Evolutionary conservation across 1,140 invertebrate species (phyloP).

Genomic region (Teleopsis dalmanni): DNA sequence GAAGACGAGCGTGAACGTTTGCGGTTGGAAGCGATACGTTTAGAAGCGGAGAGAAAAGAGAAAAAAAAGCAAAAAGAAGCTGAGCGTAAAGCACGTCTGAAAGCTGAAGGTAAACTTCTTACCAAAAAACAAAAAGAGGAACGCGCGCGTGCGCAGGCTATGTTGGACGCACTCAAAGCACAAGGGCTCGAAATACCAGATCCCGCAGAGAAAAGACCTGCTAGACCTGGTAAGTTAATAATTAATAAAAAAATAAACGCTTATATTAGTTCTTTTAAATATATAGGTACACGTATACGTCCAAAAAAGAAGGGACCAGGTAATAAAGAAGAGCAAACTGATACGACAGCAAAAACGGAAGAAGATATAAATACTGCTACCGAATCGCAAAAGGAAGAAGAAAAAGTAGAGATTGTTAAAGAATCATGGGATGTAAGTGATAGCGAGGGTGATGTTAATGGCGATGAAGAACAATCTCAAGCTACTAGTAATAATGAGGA

Average conservation of each 20-base stretch:
- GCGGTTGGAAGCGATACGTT: conserved; percentile 63
- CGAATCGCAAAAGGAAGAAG: conserved; percentile 46
- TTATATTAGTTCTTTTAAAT: neutral
- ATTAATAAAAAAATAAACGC: neutral
- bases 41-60: conserved; percentile 83
- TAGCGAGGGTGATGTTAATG: conserved; percentile 56
- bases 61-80: conserved; percentile 93
- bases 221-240: conserved; percentile 51
- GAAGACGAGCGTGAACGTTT: conserved; percentile 68
- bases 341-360: conserved; percentile 44
- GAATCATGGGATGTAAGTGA: conserved; percentile 79
- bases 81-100: conserved; percentile 83
- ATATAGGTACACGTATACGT: conserved; percentile 56
- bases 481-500: conserved; percentile 37
- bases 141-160: conserved; percentile 73
- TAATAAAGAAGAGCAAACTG: conserved; percentile 45
- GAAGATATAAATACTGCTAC: conserved; percentile 30
- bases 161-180: conserved; percentile 79
- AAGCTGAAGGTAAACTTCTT: conserved; percentile 89
- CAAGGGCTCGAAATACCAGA: conserved; percentile 66
- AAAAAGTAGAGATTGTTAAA: conserved; percentile 57
- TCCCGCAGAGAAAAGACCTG: conserved; percentile 56
- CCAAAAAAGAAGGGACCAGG: conserved; percentile 57
- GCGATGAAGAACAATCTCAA: conserved; percentile 38
- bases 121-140: conserved; percentile 90